These are phyloP conservation scores for Bubo scandiacus DNA, from an alignment of 2,113 vertebrate genomes.

Conservation along the genomic window DNA sequence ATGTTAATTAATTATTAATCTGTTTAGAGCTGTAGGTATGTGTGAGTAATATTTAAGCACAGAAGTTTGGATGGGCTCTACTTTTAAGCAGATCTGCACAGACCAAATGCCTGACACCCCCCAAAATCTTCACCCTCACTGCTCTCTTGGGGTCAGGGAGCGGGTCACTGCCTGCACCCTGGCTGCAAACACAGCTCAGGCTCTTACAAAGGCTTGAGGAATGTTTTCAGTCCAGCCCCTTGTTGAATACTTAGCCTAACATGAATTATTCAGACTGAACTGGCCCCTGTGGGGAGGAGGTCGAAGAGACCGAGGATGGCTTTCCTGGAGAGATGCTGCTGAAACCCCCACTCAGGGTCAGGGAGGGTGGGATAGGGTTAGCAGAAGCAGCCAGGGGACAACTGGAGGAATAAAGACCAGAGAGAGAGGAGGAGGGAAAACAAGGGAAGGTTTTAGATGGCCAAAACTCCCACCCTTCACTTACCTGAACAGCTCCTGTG, in stretches of 20 bases:
- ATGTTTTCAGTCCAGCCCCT: not conserved
- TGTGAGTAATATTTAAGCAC: not conserved
- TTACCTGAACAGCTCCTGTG: not conserved
- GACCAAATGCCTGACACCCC: not conserved
- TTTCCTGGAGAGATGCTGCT: not conserved
- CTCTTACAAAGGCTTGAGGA: not conserved
- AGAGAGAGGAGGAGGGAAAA: not conserved
- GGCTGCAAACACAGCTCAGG: not conserved
- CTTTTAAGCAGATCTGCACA: not conserved
- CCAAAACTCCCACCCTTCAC: not conserved
- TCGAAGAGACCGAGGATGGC: not conserved
- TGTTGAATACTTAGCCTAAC: not conserved
- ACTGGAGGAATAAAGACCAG: not conserved
- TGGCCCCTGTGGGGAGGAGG: not conserved
- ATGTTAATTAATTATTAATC: not conserved
- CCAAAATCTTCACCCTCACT: not conserved
- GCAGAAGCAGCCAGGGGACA: not conserved
- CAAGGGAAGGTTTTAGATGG: not conserved
- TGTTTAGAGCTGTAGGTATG: not conserved
- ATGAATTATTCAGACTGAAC: not conserved
- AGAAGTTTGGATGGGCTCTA: not conserved
- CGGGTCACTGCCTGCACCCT: not conserved
- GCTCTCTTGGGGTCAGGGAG: accelerated
- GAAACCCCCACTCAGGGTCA: accelerated
- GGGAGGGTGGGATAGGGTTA: not conserved